Base-by-base conservation (phyloP, 2,113 vertebrate species). In the Menidia beryllina region DNA sequence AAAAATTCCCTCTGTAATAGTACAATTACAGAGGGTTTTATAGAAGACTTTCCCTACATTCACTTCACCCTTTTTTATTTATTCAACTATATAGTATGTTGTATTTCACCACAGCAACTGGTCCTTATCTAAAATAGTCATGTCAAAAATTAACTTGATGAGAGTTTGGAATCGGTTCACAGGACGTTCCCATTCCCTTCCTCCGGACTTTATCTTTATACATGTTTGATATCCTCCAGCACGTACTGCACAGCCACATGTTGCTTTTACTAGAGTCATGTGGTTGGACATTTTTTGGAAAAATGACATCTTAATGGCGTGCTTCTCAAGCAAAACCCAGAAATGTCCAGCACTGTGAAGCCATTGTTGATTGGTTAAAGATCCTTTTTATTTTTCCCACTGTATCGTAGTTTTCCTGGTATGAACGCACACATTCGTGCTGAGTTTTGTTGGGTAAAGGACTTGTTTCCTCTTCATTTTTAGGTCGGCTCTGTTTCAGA, bases 401-500 rank as follows among this genome's bases (percentile, higher is more conserved):
- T 50, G 13, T 34, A 13, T 24, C 14, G 11, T 12, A 2, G 15
- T n/a, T n/a, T n/a, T 24, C 8, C 2, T 34, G 6, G 19, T 30
- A 24, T 43, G 17, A 43, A 12, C 25, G 38, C 11, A 3, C 8
- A 12, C 7, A 5, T 17, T 39, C 19, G 34, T 27, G 45, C 26
- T 55, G 25, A 56, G 21, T 56, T 47, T 56, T 14, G n/a, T n/a
- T n/a, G 21, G 19, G 26, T 0, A 0, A 34, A 15, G 19, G 11
- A 20, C 1, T 7, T 41, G 6, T 24, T 48, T 23, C 0, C 3
- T 2, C 13, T 61, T 38, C 23, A 20, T 74, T 79, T 71, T 3
- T 54, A 99, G 97, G 90, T 84, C 0, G 94, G 89, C 79, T 91
- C 89, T 5, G 79, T 94, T 41, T 95, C 94, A 14, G 95, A 97